Evolutionary conservation across 2,888 invertebrate genomes (phyloP), one percentile per base, ranked within the genome.

Genomic region (Drosophila paracracens): DNA sequence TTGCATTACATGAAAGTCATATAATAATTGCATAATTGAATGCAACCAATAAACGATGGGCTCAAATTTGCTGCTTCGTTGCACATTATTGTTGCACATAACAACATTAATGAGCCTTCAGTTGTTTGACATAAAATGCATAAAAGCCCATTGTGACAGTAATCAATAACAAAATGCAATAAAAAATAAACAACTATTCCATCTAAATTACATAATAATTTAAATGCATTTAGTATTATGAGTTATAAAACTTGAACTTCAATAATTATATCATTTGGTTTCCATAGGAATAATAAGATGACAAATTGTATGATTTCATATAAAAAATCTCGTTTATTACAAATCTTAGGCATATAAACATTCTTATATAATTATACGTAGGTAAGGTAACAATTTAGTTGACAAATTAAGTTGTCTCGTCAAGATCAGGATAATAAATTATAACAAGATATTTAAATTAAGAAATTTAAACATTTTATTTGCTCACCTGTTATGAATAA

Each of bases 1-100:
- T 91, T 92, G 90, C 81, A 83, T 86, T 83, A 83, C 83, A 85
- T 84, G 76, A 80, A 84, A 83, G 77, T 82, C 83, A 89, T 83
- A 91, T 87, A 87, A 87, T 92, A 91, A 92, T 88, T 90, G 90
- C 82, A 81, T 81, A 80, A 83, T 88, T 88, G 75, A 86, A 85
- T 85, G 72, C 74, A 82, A 69, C 51, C 76, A 64, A 61, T 58
- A 66, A 58, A 46, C 51, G 62, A 36, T 52, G 67, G 58, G 51
- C 29, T 46, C 40, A 60, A 69, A 73, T 79, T 78, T 73, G 52
- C 61, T 66, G 82, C 82, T 11, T 79, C 54, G 74, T 38, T 79
- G 79, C 68, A 66, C 82, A 66, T 33, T 50, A 78, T 73, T 81
- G 82, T 66, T 77, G 62, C 54, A 63, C 38, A 58, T 51, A 54